Evolutionary conservation across 2,113 vertebrate genomes (phyloP), one percentile per base, ranked within the genome.

Genomic region (Ceratotherium simum): DNA sequence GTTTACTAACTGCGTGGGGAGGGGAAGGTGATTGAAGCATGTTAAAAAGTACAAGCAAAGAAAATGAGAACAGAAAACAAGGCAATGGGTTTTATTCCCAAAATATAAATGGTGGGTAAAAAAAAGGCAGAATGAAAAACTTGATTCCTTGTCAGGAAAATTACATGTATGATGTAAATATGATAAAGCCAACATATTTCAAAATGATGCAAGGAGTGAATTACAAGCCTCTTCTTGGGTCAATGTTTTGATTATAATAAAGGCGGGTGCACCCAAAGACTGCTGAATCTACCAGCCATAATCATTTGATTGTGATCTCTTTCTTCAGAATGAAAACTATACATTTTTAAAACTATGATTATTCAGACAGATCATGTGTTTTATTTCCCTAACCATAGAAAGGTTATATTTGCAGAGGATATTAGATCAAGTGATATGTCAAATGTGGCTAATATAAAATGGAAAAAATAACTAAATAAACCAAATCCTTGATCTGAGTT

Each of bases 11-110:
- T 69, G 10, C 75, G 48, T 83, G 21, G 78, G 81, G 81, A 64
- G 78, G 70, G 7, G 33, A 54, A 88, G 7, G 10, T n/a, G 33
- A 87, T 67, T 60, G 36, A 97, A 92, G 67, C 81, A 64, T 72
- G 31, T 42, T 78, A 62, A 78, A 84, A 89, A 91, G 12, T 93
- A 76, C 42, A 94, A 91, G 65, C 51, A 85, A 88, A 91, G 67
- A 76, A 96, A 96, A 78, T 65, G n/a, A 93, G 11, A 60, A 70
- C 60, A 58, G 21, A 87, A 89, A 93, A 81, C 42, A 95, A 80
- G 54, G n/a, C 25, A 67, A 80, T 29, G 14, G 0, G 0, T 69
- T 91, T 90, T 93, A 90, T 70, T 89, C 31, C 5, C n/a, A 17
- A 9, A 16, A 64, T 39, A 0, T 76, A 73, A 93, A 85, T 1